Conservation (phyloP, 23 tunicate genomes). For the Ascidia mentula region DNA sequence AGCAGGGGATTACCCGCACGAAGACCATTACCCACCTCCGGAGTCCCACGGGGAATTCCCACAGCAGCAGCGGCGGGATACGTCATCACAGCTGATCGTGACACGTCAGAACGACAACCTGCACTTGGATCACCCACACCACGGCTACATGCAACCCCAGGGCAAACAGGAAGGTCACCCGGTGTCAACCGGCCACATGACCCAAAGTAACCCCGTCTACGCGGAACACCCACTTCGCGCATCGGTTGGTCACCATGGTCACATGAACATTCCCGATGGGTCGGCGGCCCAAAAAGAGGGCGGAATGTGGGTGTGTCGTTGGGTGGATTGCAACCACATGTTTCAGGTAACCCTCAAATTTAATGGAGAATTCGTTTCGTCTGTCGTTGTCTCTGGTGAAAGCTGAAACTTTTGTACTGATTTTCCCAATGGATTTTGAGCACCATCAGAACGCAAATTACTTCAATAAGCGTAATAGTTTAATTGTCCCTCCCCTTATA, state of each 20-base stretch:
- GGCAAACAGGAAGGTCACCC: not conserved
- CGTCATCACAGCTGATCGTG: conserved; percentile 19
- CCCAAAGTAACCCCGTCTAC: conserved; percentile 8
- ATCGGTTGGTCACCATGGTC: not conserved
- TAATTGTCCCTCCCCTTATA: no score
- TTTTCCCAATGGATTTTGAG: no score
- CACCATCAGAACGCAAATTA: no score
- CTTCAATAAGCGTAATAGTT: no score
- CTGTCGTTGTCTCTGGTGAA: no score
- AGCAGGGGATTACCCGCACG: not conserved
- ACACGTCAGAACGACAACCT: conserved; percentile 23
- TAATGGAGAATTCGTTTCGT: no score
- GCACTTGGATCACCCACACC: not conserved
- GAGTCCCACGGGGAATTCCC: not conserved
- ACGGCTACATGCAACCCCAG: conserved; percentile 1
- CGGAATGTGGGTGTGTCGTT: conserved; percentile 66
- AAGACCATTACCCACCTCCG: not conserved
- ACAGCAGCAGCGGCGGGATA: conserved; percentile 7
- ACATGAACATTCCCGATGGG: not conserved
- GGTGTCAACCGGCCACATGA: not conserved
- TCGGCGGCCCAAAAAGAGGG: conserved; percentile 25
- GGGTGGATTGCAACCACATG: conserved; percentile 73
- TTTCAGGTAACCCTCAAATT: conserved; percentile 72
- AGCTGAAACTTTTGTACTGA: no score
- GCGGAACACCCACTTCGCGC: not conserved